phyloP scores from a whole-genome alignment of 2,888 invertebrate species.

The Cheilosia pagana region DNA sequence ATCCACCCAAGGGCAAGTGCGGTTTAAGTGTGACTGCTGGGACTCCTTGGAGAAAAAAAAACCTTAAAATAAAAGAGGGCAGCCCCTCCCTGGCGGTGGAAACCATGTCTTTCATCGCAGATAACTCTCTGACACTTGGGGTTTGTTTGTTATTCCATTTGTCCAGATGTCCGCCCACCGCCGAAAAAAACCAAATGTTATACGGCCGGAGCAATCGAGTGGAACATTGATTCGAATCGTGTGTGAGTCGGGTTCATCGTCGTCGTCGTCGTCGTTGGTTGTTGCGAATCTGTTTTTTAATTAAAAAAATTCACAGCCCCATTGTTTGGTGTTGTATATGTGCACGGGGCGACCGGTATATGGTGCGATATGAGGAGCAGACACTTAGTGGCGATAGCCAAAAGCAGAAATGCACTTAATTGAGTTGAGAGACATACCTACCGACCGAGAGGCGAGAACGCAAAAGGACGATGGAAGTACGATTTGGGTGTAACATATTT shows the following conservation, averaged over 20 bases:
- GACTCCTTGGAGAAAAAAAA: slow-evolving; percentile 39
- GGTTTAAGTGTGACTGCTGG: slow-evolving; percentile 30
- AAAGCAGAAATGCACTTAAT: slow-evolving; percentile 42
- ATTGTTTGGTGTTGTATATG: neutral
- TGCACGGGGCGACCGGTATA: neutral
- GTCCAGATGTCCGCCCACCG: slow-evolving; percentile 68
- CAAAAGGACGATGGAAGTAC: too few relatives aligned
- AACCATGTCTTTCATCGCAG: slow-evolving; percentile 69
- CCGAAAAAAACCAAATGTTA: slow-evolving; percentile 32
- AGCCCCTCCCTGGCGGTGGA: slow-evolving; percentile 20
- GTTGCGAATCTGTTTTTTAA: slow-evolving; percentile 58
- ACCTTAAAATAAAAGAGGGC: slow-evolving; percentile 28
- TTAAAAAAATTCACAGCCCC: slow-evolving; percentile 71
- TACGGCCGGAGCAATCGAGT: slow-evolving; percentile 15
- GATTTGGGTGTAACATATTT: too few relatives aligned
- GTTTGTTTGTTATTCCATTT: slow-evolving; percentile 73
- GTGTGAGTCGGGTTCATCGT: slow-evolving; percentile 22
- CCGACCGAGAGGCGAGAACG: too few relatives aligned
- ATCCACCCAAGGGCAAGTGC: slow-evolving; percentile 55
- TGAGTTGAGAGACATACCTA: slow-evolving; percentile 24
- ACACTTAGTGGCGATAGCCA: slow-evolving; percentile 38
- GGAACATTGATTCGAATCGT: slow-evolving; percentile 59
- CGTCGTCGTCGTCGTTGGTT: neutral
- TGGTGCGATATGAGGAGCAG: slow-evolving; percentile 59
- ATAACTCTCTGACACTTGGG: slow-evolving; percentile 71